A percentile compares a stretch with the other conserved stretches of the same genome.
Evolutionary conservation across 2,797 vertebrate species (phyloP).

Genomic region (Sebastes kiyomatsui): DNA sequence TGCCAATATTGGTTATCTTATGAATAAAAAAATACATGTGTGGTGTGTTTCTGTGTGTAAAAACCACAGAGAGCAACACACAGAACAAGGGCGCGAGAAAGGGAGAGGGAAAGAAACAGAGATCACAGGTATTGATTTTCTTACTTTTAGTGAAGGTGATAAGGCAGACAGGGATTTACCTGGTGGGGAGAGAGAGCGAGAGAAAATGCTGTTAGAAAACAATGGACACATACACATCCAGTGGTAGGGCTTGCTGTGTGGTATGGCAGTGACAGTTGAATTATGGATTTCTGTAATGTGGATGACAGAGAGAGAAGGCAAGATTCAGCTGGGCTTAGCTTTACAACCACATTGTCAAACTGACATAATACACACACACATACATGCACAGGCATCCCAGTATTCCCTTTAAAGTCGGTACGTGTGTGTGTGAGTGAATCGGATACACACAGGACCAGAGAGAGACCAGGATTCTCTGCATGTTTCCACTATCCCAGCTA

Average conservation of each 20-base stretch:
- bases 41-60: slow-evolving; percentile 3
- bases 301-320: slow-evolving; percentile 44
- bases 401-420: slow-evolving; percentile 18
- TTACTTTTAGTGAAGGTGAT: slow-evolving; percentile 74
- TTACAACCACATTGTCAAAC: slow-evolving; percentile 39
- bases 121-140: slow-evolving; percentile 74
- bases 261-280: slow-evolving; percentile 65
- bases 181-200: slow-evolving; percentile 55
- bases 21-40: background rate
- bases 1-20: background rate
- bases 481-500: background rate
- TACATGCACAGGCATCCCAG: slow-evolving; percentile 3
- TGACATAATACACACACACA: slow-evolving; percentile 8
- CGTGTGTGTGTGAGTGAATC: background rate
- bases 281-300: slow-evolving; percentile 70
- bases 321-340: slow-evolving; percentile 55
- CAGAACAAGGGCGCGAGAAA: slow-evolving; percentile 6
- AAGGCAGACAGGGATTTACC: slow-evolving; percentile 65
- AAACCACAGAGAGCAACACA: slow-evolving; percentile 8
- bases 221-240: slow-evolving; percentile 46
- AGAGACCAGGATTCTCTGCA: background rate
- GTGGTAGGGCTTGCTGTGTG: slow-evolving; percentile 37
- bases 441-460: background rate
- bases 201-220: slow-evolving; percentile 67
- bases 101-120: slow-evolving; percentile 21